These are phyloP conservation scores for Enteromius anoplus DNA, from an alignment of 2,797 vertebrate species.

Conservation along the genomic window DNA sequence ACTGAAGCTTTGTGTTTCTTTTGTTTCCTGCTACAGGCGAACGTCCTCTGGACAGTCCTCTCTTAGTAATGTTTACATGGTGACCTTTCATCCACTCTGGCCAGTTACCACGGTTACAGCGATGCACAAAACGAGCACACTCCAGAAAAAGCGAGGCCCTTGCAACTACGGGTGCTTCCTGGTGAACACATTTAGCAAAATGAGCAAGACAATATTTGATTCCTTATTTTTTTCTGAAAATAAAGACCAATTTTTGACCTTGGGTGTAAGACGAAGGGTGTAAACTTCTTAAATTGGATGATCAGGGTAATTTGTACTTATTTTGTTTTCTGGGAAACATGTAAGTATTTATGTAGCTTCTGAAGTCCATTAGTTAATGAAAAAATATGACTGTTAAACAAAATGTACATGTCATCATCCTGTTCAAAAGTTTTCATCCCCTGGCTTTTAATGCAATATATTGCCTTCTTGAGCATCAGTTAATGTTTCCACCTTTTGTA, in stretches of 20 bases:
- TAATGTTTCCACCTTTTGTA: not conserved
- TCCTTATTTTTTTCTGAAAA: conserved; percentile 5
- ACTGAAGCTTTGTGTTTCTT: conserved; percentile 97
- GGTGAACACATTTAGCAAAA: conserved; percentile 32
- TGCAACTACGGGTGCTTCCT: conserved; percentile 97
- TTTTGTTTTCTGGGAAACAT: not conserved
- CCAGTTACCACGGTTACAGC: conserved; percentile 98
- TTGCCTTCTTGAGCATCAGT: not conserved
- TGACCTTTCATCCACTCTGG: conserved; percentile 99
- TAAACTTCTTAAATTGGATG: not conserved
- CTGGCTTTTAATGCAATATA: not conserved
- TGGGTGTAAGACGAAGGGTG: not conserved
- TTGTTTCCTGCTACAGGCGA: conserved; percentile 96
- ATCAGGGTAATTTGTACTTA: not conserved
- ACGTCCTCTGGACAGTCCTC: conserved; percentile 91
- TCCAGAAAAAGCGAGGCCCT: conserved; percentile 95
- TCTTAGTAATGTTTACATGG: conserved; percentile 96
- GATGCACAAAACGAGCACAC: conserved; percentile 95
- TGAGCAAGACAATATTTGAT: not conserved
- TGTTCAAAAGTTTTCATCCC: not conserved
- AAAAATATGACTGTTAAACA: not conserved
- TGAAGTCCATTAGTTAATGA: not conserved
- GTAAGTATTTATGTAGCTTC: not conserved
- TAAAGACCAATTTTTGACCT: not conserved
- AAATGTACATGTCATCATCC: not conserved